A percentile compares a stretch with the other conserved stretches of the same genome.
phyloP scores from a whole-genome alignment of 2,113 vertebrate genomes.

The Mesoclemmys tuberculata region DNA sequence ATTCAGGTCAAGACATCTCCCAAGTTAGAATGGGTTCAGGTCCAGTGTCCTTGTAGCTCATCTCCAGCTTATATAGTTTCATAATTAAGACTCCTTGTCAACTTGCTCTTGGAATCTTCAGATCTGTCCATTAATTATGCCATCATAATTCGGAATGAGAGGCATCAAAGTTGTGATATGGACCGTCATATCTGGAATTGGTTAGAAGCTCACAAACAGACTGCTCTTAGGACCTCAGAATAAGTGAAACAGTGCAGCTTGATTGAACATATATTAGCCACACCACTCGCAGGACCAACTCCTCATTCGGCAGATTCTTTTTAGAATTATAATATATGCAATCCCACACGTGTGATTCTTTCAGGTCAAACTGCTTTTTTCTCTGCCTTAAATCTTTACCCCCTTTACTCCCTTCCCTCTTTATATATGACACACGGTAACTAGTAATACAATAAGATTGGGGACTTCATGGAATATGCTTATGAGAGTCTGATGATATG shows the following conservation, averaged over 20 bases:
- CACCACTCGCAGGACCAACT: not conserved
- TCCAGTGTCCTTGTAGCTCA: not conserved
- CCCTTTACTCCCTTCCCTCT: not conserved
- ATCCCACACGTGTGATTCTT: not conserved
- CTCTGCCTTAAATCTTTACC: not conserved
- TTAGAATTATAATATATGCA: not conserved
- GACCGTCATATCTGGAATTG: not conserved
- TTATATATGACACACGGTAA: not conserved
- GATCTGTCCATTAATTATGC: not conserved
- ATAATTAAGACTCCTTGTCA: not conserved
- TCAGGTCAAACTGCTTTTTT: not conserved
- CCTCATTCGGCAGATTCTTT: not conserved
- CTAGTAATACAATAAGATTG: not conserved
- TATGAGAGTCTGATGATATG: accelerated
- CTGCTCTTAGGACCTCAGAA: no score
- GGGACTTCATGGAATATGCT: not conserved
- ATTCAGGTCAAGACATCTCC: not conserved
- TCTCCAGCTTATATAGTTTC: not conserved
- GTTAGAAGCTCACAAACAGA: no score
- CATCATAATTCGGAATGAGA: not conserved
- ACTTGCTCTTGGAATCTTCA: not conserved
- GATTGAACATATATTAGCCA: not conserved
- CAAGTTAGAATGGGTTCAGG: not conserved
- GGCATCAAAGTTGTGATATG: not conserved
- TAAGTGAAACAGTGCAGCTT: no score